Evolutionary conservation across 1,140 invertebrate genomes (phyloP).

Genomic region (Platorchestia sp.): DNA sequence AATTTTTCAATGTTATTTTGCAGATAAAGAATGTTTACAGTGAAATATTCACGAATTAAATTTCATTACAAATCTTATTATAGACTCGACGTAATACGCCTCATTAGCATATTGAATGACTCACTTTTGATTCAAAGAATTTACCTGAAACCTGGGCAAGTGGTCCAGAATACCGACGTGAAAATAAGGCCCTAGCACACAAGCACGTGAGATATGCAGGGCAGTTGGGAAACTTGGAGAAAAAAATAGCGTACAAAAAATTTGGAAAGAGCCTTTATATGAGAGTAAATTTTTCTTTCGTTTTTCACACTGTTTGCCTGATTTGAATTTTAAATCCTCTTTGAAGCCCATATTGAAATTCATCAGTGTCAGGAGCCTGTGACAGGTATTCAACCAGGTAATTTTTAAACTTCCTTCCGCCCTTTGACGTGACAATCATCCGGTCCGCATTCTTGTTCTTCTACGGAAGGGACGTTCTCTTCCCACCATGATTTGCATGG

Average conservation of each 20-base stretch:
- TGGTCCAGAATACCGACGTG: not conserved
- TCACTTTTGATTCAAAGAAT: not conserved
- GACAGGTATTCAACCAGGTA: slow-evolving; percentile 21
- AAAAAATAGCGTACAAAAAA: not conserved
- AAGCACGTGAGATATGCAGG: not conserved
- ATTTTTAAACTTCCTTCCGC: not conserved
- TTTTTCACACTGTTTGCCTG: slow-evolving; percentile 17
- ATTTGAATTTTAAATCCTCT: slow-evolving; percentile 48
- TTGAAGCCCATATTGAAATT: slow-evolving; percentile 19
- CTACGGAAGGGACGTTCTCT: not conserved
- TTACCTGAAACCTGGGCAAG: no score
- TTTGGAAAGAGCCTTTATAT: not conserved
- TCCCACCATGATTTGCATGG: slow-evolving; percentile 16
- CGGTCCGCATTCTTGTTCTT: slow-evolving; percentile 45
- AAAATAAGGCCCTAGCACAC: not conserved
- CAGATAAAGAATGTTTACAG: not conserved
- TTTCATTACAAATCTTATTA: not conserved
- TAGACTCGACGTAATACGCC: not conserved
- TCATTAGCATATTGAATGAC: not conserved
- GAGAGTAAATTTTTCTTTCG: not conserved
- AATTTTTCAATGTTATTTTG: no score
- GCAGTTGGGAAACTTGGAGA: not conserved
- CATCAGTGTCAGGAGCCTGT: not conserved
- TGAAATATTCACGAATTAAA: not conserved
- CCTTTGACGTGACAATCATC: not conserved